Conservation (phyloP, 2,113 vertebrate species). For the Cepphus grylle region DNA sequence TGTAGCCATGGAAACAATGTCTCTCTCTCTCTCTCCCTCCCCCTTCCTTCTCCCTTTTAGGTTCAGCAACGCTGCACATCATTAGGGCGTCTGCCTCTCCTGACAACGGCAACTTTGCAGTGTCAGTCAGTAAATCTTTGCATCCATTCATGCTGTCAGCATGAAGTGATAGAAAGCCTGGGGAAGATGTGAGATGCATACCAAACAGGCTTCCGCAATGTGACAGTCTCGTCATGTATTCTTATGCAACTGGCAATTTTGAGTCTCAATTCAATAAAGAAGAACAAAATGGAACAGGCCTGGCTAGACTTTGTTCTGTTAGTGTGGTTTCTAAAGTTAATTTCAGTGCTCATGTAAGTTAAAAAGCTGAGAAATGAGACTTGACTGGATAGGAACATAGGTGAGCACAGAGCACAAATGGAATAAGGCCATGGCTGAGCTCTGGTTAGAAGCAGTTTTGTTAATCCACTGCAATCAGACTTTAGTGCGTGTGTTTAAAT, state of each 20-base stretch:
- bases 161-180: constrained; percentile 22
- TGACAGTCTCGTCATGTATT: constrained; percentile 1
- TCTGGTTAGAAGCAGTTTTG: neutral
- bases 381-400: neutral
- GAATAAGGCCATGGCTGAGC: neutral
- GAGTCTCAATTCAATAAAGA: constrained; percentile 41
- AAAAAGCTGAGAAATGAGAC: constrained; percentile 17
- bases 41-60: neutral
- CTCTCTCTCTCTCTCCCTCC: neutral
- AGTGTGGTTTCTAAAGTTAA: constrained; percentile 1
- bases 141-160: constrained; percentile 48
- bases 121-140: constrained; percentile 49
- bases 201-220: neutral
- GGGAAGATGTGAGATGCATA: constrained; percentile 3
- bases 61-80: constrained; percentile 7
- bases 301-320: constrained; percentile 6
- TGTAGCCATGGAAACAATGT: constrained; percentile 57
- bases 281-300: constrained; percentile 29
- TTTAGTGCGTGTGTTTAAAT: neutral
- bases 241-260: constrained; percentile 43
- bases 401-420: neutral
- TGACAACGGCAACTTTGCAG: constrained; percentile 36
- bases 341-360: neutral
- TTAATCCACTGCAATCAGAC: constrained; percentile 1
- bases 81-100: constrained; percentile 35